Evolutionary conservation across 2,113 vertebrate species (phyloP).

Genomic region (Passer montanus): DNA sequence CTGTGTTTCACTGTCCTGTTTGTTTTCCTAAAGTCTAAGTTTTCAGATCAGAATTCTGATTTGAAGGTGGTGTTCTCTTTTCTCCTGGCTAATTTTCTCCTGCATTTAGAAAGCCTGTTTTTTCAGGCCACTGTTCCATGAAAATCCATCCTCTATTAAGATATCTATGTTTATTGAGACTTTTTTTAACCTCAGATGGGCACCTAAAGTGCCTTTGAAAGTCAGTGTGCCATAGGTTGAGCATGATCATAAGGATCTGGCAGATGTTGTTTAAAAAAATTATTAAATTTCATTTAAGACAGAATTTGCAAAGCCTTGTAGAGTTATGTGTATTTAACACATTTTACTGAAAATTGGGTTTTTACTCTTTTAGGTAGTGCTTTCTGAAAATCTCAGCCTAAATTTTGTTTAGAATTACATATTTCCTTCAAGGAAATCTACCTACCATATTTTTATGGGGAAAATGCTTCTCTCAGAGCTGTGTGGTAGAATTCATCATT

Average conservation of each 20-base stretch:
- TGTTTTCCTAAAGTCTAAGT: neutral
- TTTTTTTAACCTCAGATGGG: neutral
- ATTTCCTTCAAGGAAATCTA: neutral
- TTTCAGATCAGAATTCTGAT: neutral
- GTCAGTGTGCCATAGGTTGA: neutral
- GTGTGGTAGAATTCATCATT: neutral
- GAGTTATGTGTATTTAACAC: neutral
- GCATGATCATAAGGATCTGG: neutral
- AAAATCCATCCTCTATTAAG: neutral
- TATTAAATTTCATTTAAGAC: neutral
- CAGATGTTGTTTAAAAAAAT: neutral
- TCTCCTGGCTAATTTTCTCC: neutral
- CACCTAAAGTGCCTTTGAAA: neutral
- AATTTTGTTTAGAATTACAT: neutral
- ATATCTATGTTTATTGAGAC: neutral
- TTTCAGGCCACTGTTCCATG: neutral
- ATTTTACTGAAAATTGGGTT: neutral
- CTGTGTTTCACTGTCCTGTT: neutral
- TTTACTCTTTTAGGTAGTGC: neutral
- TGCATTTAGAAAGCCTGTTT: neutral
- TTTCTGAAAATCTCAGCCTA: neutral
- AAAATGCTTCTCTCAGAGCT: neutral
- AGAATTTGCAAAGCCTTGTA: neutral
- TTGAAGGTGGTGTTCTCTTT: neutral
- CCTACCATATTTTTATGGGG: neutral